These are phyloP conservation scores for Magallana nippona DNA, from an alignment of 2,888 invertebrate genomes.

Conservation along the genomic window DNA sequence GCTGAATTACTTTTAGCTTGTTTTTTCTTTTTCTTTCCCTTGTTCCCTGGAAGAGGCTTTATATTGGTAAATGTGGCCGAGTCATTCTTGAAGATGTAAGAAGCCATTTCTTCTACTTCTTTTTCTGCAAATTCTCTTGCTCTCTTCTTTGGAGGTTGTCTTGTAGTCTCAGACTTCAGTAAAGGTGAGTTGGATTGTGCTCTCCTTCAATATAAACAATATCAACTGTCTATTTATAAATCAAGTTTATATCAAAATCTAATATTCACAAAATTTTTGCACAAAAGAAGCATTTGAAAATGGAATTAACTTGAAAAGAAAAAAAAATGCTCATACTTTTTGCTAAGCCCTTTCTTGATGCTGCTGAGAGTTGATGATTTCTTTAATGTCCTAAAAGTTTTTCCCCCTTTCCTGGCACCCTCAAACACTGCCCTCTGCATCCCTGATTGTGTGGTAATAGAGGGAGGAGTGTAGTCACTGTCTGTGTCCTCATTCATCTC, in stretches of 20 bases:
- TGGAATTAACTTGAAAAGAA: neutral
- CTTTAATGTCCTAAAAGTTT: constrained; percentile 40
- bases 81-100: constrained; percentile 38
- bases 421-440: constrained; percentile 45
- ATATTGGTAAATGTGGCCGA: constrained; percentile 45
- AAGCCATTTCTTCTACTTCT: constrained; percentile 55
- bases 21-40: constrained; percentile 41
- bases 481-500: constrained; percentile 40
- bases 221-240: too few species aligned
- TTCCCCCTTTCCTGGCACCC: constrained; percentile 41
- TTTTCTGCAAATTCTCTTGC: constrained; percentile 68
- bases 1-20: constrained; percentile 3
- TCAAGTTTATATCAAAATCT: too few species aligned
- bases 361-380: constrained; percentile 40
- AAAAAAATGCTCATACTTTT: constrained; percentile 33
- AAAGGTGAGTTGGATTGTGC: constrained; percentile 47
- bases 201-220: constrained; percentile 48
- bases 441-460: constrained; percentile 40
- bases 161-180: constrained; percentile 53
- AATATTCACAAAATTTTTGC: neutral
- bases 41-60: constrained; percentile 20
- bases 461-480: constrained; percentile 23
- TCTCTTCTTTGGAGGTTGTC: constrained; percentile 74
- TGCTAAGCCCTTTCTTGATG: constrained; percentile 28
- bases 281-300: neutral